A percentile compares a stretch with the other conserved stretches of the same genome.
phyloP scores from a whole-genome alignment of 2,888 invertebrate genomes.

The Nemotelus nigrinus region DNA sequence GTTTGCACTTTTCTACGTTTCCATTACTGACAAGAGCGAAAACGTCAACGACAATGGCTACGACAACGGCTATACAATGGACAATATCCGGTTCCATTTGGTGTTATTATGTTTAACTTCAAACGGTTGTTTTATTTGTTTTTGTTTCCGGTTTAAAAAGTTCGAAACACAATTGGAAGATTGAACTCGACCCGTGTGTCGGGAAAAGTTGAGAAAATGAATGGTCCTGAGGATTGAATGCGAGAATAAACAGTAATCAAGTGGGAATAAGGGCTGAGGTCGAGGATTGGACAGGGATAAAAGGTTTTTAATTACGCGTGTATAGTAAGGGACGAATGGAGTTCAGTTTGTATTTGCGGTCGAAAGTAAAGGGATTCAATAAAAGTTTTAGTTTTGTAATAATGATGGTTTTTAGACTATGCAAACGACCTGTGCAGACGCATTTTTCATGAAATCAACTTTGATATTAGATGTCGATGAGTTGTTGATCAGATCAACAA shows the following conservation, averaged over 20 bases:
- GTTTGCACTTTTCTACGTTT: constrained; percentile 7
- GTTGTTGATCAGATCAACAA: too few relatives aligned
- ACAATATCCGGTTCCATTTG: constrained; percentile 40
- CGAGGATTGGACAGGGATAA: too few relatives aligned
- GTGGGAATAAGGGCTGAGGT: background rate
- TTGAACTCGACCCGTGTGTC: background rate
- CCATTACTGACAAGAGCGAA: background rate
- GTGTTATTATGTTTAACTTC: constrained; percentile 38
- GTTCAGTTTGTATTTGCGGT: too few relatives aligned
- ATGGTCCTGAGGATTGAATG: background rate
- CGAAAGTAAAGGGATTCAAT: too few relatives aligned
- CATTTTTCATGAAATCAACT: too few relatives aligned
- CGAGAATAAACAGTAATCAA: constrained; percentile 1
- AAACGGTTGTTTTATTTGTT: constrained; percentile 31
- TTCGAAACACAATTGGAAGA: background rate
- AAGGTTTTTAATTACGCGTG: too few relatives aligned
- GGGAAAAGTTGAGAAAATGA: background rate
- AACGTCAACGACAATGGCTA: background rate
- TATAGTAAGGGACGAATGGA: too few relatives aligned
- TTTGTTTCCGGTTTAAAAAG: constrained; percentile 30
- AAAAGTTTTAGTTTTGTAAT: too few relatives aligned
- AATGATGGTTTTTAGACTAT: too few relatives aligned
- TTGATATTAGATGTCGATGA: too few relatives aligned
- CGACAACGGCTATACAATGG: constrained; percentile 24
- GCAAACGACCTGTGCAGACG: too few relatives aligned